Percentiles rank a stretch among this genome's conserved stretches.
These are phyloP conservation scores for Euthynnus affinis DNA, from an alignment of 2,797 vertebrate genomes.

Conservation along the genomic window DNA sequence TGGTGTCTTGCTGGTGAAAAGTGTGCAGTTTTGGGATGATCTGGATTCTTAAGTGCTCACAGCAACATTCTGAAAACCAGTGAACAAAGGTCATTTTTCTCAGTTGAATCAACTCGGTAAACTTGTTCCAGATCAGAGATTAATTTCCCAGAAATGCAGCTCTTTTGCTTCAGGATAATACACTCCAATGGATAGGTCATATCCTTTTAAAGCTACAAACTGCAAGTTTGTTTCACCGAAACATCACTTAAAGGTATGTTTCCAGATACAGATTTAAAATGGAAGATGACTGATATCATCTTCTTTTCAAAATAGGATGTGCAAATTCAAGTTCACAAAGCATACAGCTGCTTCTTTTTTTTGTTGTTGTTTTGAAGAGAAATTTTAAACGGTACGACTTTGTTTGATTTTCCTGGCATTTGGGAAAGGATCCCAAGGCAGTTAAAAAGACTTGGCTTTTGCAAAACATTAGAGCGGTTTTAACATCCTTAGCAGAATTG, in stretches of 20 bases:
- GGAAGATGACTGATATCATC: not conserved
- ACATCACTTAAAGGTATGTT: constrained; percentile 26
- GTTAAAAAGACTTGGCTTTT: constrained; percentile 12
- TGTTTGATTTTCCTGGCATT: constrained; percentile 40
- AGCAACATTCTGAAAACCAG: constrained; percentile 8
- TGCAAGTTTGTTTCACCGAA: constrained; percentile 18
- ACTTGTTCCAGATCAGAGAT: constrained; percentile 25
- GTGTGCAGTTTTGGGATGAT: not conserved
- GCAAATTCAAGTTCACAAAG: constrained; percentile 4
- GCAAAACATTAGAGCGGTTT: constrained; percentile 32
- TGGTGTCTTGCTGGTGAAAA: not conserved
- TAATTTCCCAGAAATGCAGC: constrained; percentile 15
- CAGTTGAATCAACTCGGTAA: constrained; percentile 22
- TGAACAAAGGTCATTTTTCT: constrained; percentile 28
- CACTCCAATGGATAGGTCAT: not conserved
- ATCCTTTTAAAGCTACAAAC: constrained; percentile 16
- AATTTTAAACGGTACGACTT: constrained; percentile 5
- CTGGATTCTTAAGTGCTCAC: not conserved
- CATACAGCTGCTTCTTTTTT: constrained; percentile 3
- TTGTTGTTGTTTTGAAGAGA: constrained; percentile 14
- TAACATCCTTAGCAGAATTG: constrained; percentile 35
- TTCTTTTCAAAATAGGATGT: not conserved
- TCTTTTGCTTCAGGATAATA: constrained; percentile 5
- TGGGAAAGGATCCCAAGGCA: constrained; percentile 18
- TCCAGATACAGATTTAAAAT: constrained; percentile 16